phyloP scores from a whole-genome alignment of 2,113 vertebrate genomes.

The Recurvirostra avosetta region DNA sequence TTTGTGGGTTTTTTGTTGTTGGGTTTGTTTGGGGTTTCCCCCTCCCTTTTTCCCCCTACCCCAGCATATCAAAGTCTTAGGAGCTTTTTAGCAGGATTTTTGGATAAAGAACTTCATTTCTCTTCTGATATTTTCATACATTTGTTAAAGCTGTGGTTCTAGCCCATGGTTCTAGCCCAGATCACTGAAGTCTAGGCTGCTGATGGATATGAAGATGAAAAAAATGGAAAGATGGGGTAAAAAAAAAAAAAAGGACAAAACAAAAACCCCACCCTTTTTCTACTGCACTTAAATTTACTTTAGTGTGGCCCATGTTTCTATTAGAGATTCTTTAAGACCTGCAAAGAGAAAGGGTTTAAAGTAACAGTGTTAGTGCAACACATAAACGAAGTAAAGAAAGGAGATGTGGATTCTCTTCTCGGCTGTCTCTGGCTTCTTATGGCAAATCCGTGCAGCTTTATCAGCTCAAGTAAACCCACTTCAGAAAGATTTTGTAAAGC shows the following conservation, averaged over 20 bases:
- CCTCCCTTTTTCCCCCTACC: too few species aligned
- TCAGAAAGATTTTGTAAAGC: background rate
- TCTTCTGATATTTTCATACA: too few species aligned
- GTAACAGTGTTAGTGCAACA: background rate
- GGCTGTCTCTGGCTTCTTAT: background rate
- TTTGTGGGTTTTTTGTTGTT: too few species aligned
- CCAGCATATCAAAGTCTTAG: too few species aligned
- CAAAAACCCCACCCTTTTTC: background rate
- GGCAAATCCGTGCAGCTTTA: background rate
- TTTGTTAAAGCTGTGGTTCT: too few species aligned
- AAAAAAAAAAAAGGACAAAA: background rate
- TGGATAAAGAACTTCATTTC: too few species aligned
- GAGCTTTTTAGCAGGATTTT: too few species aligned
- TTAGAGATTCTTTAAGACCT: background rate
- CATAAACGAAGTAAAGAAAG: background rate
- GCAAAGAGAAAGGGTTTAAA: background rate
- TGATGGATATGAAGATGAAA: background rate
- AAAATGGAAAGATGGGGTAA: too few species aligned
- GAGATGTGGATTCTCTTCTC: background rate
- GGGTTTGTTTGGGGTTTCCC: too few species aligned
- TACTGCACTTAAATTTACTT: background rate
- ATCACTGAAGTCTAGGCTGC: too few species aligned
- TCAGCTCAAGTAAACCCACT: background rate
- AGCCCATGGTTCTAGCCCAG: too few species aligned
- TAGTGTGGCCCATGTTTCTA: background rate